Percentiles rank a stretch among this genome's conserved stretches.
phyloP scores from a whole-genome alignment of 2,888 invertebrate species.

The Rhopalosiphum nymphaeae region DNA sequence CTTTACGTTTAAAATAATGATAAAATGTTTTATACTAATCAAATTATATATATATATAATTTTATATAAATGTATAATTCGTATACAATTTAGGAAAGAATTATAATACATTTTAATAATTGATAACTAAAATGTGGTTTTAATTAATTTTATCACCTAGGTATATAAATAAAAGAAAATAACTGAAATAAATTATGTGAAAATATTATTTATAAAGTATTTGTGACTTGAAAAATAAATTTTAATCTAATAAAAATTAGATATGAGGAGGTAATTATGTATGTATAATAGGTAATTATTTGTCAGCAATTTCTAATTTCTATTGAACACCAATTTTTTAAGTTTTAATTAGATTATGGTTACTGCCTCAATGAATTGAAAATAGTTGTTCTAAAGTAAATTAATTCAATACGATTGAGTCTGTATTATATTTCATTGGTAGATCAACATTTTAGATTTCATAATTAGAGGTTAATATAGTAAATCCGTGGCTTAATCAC shows the following conservation, averaged over 20 bases:
- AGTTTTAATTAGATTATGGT: not conserved
- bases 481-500: too few species aligned
- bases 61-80: not conserved
- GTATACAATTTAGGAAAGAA: not conserved
- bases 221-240: not conserved
- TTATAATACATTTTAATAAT: not conserved
- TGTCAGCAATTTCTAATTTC: not conserved
- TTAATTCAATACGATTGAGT: not conserved
- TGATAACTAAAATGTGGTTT: not conserved
- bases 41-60: not conserved
- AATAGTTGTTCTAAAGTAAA: not conserved
- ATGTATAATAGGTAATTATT: not conserved
- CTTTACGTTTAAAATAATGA: not conserved
- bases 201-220: not conserved
- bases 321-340: not conserved
- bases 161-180: not conserved
- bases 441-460: not conserved
- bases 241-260: not conserved
- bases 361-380: not conserved
- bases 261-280: not conserved
- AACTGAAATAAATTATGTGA: not conserved
- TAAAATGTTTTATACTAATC: not conserved
- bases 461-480: not conserved
- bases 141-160: not conserved
- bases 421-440: not conserved